Evolutionary conservation across 2,888 invertebrate genomes (phyloP), one percentile per base, ranked within the genome.

Genomic region (Spicauda simplicius): DNA sequence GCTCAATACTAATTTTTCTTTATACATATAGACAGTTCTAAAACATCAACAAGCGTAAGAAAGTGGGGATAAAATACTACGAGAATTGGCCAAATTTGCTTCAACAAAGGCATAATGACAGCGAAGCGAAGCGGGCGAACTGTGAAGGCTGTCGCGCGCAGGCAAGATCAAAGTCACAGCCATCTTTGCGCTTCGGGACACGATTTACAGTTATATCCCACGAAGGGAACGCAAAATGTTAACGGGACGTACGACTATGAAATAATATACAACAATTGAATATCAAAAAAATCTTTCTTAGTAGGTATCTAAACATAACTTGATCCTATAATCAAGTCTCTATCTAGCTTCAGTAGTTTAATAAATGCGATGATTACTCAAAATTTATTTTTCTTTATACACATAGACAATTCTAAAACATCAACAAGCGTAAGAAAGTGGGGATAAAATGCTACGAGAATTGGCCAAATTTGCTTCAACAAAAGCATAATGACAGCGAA

Each of bases 101-200:
- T 14, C 14, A 53, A 53, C 20, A 19, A 53, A 60, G 60, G 14
- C 52, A 30, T 52, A 50, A 52, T 60, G 20, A 33, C 25, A 33
- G 25, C 25, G 25, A 16, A 60, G 45, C 50, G 16, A 50, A 50
- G 50, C n/a, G 33, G 33, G 33, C 10, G 33, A 50, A 50, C 18
- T 6, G 16, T 16, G 48, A 48, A 16, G 50, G 50, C 50, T 50
- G 50, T 50, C 50, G 50, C 68, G 70, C 64, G 20, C 16, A 52
- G 58, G 2, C 50, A 11, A 50, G 50, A 50, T 18, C 50, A 50
- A 48, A 48, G 50, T 50, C 18, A 10, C 18, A 8, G 50, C 10
- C 18, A 18, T 16, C 50, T 1, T 50, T 18, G 7, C n/a, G n/a
- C 48, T 12, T 48, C 48, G 48, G 48, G 48, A 48, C 5, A 3